Base-by-base conservation (phyloP, 2,113 vertebrate genomes). In the Gopherus flavomarginatus region DNA sequence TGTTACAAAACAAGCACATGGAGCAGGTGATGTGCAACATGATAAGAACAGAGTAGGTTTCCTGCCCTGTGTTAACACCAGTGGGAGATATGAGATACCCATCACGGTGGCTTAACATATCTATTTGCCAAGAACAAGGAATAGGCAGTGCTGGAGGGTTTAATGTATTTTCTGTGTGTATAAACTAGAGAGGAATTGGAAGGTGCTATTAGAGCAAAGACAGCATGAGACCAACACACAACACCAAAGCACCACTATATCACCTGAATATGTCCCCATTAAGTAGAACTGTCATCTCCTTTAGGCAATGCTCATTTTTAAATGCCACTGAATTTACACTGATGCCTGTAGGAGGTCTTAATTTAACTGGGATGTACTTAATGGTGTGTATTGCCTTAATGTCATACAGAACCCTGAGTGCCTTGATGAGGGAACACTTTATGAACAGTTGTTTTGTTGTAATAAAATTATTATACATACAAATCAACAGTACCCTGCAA, bases 401-500 rank as follows among this genome's bases (percentile, higher is more conserved):
- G 12, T 96, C 22, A 77, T 6, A 84, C 57, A 88, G 81, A 78
- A 78, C 62, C 21, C 80, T 78, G 38, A 59, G 90, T 5, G 47
- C 53, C 35, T 79, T 77, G 22, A 56, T 69, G 19, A 17, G 14
- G 65, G 17, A 19, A 6, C 35, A 38, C 31, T 21, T 69, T 19
- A 69, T 69, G 38, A 69, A n/a, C 21, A 57, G 8, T 3, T 5
- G 2, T 11, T 35, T 10, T 69, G 29, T 50, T 83, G 65, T 90
- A 49, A 16, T 85, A 59, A 87, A 91, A 94, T 17, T 86, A 83
- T 83, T 88, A n/a, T 85, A 29, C 77, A 31, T 24, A 78, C 17
- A 81, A 85, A 87, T 35, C 52, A 91, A 75, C 56, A 65, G 31
- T 65, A 35, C 14, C 13, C 14, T 65, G 59, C 19, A 69, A n/a